Evolutionary conservation across 1,140 invertebrate species (phyloP).

Genomic region (Berghia stephanieae): DNA sequence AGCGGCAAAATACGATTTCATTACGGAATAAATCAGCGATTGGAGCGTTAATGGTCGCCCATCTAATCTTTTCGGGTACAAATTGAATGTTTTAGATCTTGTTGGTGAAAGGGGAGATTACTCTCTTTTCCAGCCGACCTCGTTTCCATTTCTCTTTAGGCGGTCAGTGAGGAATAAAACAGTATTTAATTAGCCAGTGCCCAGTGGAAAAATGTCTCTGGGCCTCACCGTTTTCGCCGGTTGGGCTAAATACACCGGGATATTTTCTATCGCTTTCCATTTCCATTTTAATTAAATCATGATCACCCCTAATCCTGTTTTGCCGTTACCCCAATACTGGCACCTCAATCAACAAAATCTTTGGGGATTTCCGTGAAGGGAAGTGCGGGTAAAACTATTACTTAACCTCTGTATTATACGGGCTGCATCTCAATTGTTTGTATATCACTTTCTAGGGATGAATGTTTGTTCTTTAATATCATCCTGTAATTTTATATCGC

Average conservation of each 20-base stretch:
- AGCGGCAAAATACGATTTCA: constrained; percentile 46
- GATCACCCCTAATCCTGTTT: constrained; percentile 48
- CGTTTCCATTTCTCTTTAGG: constrained; percentile 37
- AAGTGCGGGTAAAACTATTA: constrained; percentile 50
- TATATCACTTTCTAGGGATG: too few species aligned
- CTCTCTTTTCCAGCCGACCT: constrained; percentile 38
- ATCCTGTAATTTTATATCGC: too few species aligned
- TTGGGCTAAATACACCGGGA: constrained; percentile 31
- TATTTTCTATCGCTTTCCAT: constrained; percentile 37
- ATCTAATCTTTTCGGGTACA: constrained; percentile 51
- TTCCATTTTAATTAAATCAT: constrained; percentile 63
- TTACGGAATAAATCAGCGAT: constrained; percentile 56
- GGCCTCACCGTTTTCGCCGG: constrained; percentile 20
- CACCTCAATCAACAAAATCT: not conserved
- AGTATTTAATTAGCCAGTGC: constrained; percentile 49
- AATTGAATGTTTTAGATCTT: constrained; percentile 54
- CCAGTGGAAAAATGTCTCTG: not conserved
- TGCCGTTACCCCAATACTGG: not conserved
- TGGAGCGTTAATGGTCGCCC: constrained; percentile 46
- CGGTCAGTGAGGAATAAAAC: constrained; percentile 41
- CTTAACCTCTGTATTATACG: too few species aligned
- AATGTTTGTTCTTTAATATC: too few species aligned
- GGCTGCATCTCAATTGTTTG: too few species aligned
- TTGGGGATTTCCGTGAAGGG: not conserved
- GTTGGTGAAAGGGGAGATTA: constrained; percentile 40